Evolutionary conservation across 2,113 vertebrate genomes (phyloP).

Genomic region (Lasiurus cinereus): DNA sequence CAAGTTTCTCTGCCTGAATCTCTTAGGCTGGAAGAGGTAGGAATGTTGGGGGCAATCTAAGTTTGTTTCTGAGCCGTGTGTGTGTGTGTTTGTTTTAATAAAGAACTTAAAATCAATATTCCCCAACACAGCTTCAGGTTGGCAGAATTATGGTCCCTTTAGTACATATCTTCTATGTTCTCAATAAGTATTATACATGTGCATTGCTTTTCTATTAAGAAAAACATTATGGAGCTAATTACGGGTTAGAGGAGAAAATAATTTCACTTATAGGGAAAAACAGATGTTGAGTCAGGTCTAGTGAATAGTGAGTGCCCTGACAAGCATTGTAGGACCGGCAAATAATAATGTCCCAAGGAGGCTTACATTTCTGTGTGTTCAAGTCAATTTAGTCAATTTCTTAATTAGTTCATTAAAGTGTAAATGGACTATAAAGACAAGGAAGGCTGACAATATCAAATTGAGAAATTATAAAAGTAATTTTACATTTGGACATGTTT

Average conservation of each 20-base stretch:
- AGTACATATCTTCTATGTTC: not conserved
- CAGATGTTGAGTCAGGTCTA: constrained; percentile 40
- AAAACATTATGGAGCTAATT: constrained; percentile 7
- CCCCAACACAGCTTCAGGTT: not conserved
- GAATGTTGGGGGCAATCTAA: not conserved
- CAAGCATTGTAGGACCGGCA: not conserved
- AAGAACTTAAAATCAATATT: not conserved
- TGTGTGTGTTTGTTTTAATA: not conserved
- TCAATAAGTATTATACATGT: not conserved
- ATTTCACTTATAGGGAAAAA: not conserved
- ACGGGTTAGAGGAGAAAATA: not conserved
- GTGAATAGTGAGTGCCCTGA: not conserved
- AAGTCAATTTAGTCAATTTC: constrained; percentile 39
- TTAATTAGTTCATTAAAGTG: constrained; percentile 63
- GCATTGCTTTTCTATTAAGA: constrained; percentile 7
- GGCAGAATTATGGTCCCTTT: not conserved
- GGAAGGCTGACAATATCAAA: constrained; percentile 23
- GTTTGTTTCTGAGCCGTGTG: not conserved
- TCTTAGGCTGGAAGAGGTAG: not conserved
- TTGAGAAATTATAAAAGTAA: constrained; percentile 38
- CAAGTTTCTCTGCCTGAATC: not conserved
- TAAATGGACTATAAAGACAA: constrained; percentile 19
- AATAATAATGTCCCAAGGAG: constrained; percentile 25
- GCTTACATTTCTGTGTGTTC: constrained; percentile 13
- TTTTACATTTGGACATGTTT: constrained; percentile 41